Percentiles rank a stretch among this genome's conserved stretches.
These are phyloP conservation scores for Dendroctonus ponderosae DNA, from an alignment of 1,140 invertebrate species.

Conservation along the genomic window DNA sequence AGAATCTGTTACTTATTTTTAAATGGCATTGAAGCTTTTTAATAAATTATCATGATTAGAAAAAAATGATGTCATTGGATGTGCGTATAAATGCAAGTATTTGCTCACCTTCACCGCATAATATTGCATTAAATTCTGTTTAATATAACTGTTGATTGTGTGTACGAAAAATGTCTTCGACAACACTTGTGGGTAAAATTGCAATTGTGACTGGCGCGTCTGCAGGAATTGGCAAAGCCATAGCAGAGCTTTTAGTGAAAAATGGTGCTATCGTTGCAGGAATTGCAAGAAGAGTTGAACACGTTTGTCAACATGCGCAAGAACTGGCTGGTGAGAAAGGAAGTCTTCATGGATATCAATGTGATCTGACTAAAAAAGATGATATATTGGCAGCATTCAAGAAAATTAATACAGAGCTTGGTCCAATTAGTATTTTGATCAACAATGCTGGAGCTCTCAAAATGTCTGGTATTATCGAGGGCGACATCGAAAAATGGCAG, in stretches of 20 bases:
- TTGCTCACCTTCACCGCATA: too few relatives aligned
- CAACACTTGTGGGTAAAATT: conserved; percentile 17
- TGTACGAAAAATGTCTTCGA: too few relatives aligned
- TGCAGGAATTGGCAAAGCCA: conserved; percentile 16
- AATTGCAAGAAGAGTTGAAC: conserved; percentile 62
- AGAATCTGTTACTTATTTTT: too few relatives aligned
- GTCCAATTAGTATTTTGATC: conserved; percentile 63
- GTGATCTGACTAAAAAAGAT: conserved; percentile 62
- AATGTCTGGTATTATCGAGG: conserved; percentile 14
- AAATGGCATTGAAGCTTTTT: too few relatives aligned
- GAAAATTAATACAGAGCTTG: conserved; percentile 59
- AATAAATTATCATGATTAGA: too few relatives aligned
- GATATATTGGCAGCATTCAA: conserved; percentile 62
- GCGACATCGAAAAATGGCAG: conserved; percentile 32
- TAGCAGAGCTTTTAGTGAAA: conserved; percentile 12
- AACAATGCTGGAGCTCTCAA: conserved; percentile 64
- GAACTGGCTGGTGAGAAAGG: conserved; percentile 36
- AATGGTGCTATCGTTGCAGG: conserved; percentile 58
- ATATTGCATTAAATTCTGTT: too few relatives aligned
- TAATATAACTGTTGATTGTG: too few relatives aligned
- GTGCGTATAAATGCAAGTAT: too few relatives aligned
- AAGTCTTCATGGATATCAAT: conserved; percentile 49
- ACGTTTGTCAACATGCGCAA: conserved; percentile 52
- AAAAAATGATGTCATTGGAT: too few relatives aligned
- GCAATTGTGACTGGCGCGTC: conserved; percentile 19